These are phyloP conservation scores for Empis stercorea DNA, from an alignment of 2,888 invertebrate species.

Conservation along the genomic window DNA sequence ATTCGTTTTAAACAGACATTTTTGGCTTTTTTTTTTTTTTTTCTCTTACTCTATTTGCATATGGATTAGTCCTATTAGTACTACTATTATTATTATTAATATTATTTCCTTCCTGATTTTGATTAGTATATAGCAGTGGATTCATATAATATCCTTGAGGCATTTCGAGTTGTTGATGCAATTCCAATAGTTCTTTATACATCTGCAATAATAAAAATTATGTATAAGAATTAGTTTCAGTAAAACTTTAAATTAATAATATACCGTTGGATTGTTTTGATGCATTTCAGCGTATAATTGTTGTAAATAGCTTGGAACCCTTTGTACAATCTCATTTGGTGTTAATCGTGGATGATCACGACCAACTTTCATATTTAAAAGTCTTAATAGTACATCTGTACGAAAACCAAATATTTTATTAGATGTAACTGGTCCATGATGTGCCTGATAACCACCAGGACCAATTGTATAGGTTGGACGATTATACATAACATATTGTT, in stretches of 20 bases:
- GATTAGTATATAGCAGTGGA: constrained; percentile 31
- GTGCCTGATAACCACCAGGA: constrained; percentile 25
- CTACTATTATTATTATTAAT: too few relatives aligned
- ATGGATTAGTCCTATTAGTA: neutral
- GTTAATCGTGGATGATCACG: constrained; percentile 51
- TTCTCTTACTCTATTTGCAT: neutral
- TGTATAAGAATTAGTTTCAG: neutral
- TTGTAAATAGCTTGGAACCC: constrained; percentile 43
- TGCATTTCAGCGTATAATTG: constrained; percentile 47
- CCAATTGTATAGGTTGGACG: constrained; percentile 23
- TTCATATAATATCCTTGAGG: constrained; percentile 34
- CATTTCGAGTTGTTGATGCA: constrained; percentile 28
- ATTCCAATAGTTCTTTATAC: constrained; percentile 29
- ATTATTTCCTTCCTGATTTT: constrained; percentile 16
- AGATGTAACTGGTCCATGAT: constrained; percentile 33
- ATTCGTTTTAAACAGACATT: too few relatives aligned
- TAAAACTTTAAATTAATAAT: too few relatives aligned
- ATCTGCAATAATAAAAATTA: constrained; percentile 17
- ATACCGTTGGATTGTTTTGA: constrained; percentile 29
- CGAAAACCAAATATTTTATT: constrained; percentile 36
- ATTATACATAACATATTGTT: constrained; percentile 30
- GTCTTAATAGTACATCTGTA: constrained; percentile 31
- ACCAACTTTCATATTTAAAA: constrained; percentile 39
- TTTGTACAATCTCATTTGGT: constrained; percentile 45
- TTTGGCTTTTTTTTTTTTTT: too few relatives aligned